Conservation (phyloP, 2,888 invertebrate genomes). For the Chesias legatella region DNA sequence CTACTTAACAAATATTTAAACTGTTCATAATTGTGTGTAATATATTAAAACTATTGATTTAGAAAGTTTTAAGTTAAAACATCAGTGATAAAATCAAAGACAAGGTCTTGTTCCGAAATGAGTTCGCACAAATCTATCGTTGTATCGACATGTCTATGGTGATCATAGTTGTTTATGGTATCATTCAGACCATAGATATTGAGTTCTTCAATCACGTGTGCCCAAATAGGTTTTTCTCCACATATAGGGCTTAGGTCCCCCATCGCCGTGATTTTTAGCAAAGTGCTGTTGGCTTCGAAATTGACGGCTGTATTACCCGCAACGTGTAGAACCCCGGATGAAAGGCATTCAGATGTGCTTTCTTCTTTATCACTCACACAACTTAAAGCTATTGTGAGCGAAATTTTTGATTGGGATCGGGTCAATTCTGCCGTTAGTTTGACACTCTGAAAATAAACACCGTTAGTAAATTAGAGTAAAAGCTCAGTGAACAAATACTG, state of each 20-base stretch:
- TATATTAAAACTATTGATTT: no score
- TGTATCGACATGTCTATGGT: constrained; percentile 38
- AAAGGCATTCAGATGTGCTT: constrained; percentile 32
- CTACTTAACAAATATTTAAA: no score
- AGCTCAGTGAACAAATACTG: no score
- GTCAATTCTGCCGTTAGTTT: constrained; percentile 52
- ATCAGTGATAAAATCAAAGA: constrained; percentile 21
- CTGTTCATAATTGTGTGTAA: no score
- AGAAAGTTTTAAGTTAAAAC: not conserved
- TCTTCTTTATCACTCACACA: constrained; percentile 34
- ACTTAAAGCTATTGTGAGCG: constrained; percentile 54
- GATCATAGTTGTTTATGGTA: constrained; percentile 63
- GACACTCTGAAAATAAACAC: constrained; percentile 46
- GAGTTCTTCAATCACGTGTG: constrained; percentile 42
- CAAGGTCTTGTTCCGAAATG: constrained; percentile 27
- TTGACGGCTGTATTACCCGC: constrained; percentile 40
- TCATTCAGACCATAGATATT: constrained; percentile 59
- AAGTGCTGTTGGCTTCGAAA: constrained; percentile 44
- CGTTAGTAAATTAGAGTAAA: not conserved
- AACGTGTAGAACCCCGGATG: constrained; percentile 53
- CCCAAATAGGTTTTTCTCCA: constrained; percentile 35
- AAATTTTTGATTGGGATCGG: constrained; percentile 44
- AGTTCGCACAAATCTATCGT: constrained; percentile 51
- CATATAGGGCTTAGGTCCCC: constrained; percentile 50
- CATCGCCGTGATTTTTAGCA: constrained; percentile 39